Base-by-base conservation (phyloP, 2,888 invertebrate genomes). In the Pseudococcus jackbeardsleyi region DNA sequence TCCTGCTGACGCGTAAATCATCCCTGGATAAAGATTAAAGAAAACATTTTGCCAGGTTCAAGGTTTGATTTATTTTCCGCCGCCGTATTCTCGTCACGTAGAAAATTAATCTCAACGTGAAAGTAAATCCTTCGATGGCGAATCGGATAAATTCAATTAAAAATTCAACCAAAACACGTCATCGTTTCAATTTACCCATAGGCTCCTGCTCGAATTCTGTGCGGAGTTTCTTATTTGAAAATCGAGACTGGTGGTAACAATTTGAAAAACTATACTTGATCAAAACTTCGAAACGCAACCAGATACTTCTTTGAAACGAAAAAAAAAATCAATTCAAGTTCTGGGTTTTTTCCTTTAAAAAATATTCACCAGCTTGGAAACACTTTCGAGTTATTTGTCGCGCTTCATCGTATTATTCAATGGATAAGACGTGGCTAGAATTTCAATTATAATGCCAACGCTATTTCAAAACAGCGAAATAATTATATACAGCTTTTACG, bases 91-190 rank as follows among this genome's bases (percentile, higher is more conserved):
- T 72, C 72, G 33, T 72, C 72, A 72, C 72, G 72, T 72, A 26
- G 33, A 26, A 72, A 33, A 72, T 72, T 72, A 72, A 72, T 72
- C 72, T 72, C 39, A 72, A 72, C 72, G 72, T 72, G 33, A 72
- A 72, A 72, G 72, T 72, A 72, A 72, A 72, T 72, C 72, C 72
- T 72, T 72, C 72, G 33, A 72, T 33, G 72, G 8, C 6, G 72
- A 72, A 72, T 72, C 33, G 72, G 72, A 72, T 72, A 72, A 72
- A 72, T 72, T 72, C 72, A 72, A 72, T 72, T 72, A 72, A 72
- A 72, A 72, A 72, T 72, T 72, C 39, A 33, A 17, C 26, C 17
- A 72, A 72, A 72, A 72, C 26, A 72, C 72, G 33, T 39, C 72
- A 64, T 64, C 64, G 64, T 72, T 72, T 72, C 17, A 72, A 72